Evolutionary conservation across 2,113 vertebrate genomes (phyloP).

Genomic region (Hucho hucho): DNA sequence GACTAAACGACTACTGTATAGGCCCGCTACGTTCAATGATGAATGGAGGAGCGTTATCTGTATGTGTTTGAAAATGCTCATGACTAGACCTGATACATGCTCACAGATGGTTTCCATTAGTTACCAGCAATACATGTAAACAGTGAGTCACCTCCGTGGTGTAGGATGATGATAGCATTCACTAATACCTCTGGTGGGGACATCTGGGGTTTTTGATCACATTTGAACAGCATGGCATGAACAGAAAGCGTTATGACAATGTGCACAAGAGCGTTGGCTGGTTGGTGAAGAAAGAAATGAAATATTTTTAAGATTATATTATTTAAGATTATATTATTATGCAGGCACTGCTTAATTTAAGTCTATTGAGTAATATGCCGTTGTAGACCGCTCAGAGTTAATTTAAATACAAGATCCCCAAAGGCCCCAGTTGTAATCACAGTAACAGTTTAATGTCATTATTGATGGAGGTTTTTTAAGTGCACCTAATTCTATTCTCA

Average conservation of each 20-base stretch:
- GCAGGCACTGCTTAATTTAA: no score
- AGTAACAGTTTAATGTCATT: background rate
- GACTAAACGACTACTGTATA: background rate
- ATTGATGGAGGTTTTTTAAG: background rate
- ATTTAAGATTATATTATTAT: no score
- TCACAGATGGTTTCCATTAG: constrained; percentile 4
- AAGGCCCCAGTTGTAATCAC: background rate
- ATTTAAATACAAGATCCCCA: background rate
- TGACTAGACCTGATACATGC: background rate
- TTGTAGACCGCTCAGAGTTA: no score
- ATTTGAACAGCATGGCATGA: constrained; percentile 15
- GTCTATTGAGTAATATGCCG: no score
- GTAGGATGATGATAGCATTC: constrained; percentile 1
- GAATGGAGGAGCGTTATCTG: background rate
- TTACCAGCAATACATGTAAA: constrained; percentile 35
- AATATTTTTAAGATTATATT: no score
- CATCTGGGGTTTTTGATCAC: constrained; percentile 8
- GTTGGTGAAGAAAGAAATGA: no score
- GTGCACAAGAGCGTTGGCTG: background rate
- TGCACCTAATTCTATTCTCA: constrained; percentile 54
- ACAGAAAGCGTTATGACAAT: constrained; percentile 6
- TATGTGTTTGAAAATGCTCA: background rate
- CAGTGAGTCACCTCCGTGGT: constrained; percentile 43
- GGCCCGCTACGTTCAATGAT: background rate
- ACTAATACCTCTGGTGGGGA: background rate